Evolutionary conservation across 1,140 invertebrate species (phyloP), one percentile per base, ranked within the genome.

Genomic region (Chymomyza costata): DNA sequence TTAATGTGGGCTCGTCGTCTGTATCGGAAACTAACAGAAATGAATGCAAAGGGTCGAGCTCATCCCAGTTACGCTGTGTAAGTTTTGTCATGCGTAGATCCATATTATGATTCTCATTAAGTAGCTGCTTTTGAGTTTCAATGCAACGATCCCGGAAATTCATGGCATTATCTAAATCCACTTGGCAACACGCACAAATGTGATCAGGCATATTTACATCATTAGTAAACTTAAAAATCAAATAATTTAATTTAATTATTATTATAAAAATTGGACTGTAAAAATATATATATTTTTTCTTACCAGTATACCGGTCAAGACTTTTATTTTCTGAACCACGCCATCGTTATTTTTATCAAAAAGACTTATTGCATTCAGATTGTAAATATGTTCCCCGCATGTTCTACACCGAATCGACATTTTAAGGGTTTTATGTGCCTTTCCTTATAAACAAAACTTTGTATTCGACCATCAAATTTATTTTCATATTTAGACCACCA

Each of bases 131-230:
- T 7, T 80, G 18, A 0, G 63, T 52, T 10, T 67, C 35, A 11
- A 78, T 8, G 8, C 71, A 78, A 1, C 67, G 73, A 1, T 60
- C 45, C 0, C 71, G 73, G 31, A 78, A 78, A 6, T 58, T 34
- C 2, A 60, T 44, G 1, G 71, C 55, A 35, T 80, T 63, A 8
- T 63, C 41, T 13, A 78, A 54, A 25, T 78, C 63, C 54, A 80
- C 32, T 2, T 66, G 54, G 14, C 71, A 78, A 25, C 63, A 64
- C 14, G 73, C 56, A n/a, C 71, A 78, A 13, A 78, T 80, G 31
- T 78, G 73, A 18, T 34, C 43, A 0, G 73, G 71, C 6, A 80
- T 38, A 6, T 40, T 7, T 1, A 28, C 2, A 10, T 44, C 30
- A 1, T 41, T 28, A 3, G 21, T 11, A 0, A 78, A 30, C 71